A percentile compares a stretch with the other conserved stretches of the same genome.
These are phyloP conservation scores for Anguilla pacifica DNA, from an alignment of 2,797 vertebrate genomes.

Conservation along the genomic window DNA sequence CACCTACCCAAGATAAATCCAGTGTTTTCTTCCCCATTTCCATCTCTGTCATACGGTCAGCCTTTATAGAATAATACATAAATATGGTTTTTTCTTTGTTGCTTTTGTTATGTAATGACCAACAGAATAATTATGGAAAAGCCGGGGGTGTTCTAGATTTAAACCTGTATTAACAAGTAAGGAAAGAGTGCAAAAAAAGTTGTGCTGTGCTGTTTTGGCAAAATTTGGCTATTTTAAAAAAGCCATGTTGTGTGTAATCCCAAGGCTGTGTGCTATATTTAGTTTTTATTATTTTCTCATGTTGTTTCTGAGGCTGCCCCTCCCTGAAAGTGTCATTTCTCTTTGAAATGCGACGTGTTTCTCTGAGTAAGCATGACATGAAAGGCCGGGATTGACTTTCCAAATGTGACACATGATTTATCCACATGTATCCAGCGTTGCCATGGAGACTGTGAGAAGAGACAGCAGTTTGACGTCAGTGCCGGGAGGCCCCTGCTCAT, in stretches of 20 bases:
- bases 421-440: constrained; percentile 73
- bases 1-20: background rate
- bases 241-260: background rate
- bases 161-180: background rate
- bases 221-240: background rate
- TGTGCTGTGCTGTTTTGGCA: background rate
- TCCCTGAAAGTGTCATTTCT: constrained; percentile 36
- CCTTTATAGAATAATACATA: background rate
- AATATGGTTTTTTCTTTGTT: background rate
- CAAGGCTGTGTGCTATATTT: background rate
- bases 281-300: background rate
- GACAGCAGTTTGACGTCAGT: constrained; percentile 66
- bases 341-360: constrained; percentile 55
- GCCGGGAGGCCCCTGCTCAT: constrained; percentile 60
- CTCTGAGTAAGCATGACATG: constrained; percentile 60
- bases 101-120: background rate
- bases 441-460: constrained; percentile 73
- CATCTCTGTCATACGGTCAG: background rate
- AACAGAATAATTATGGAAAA: background rate
- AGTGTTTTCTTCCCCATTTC: background rate
- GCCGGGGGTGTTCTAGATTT: background rate
- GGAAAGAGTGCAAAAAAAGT: background rate
- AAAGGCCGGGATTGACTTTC: constrained; percentile 70
- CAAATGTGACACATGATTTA: constrained; percentile 77
- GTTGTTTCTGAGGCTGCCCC: background rate